Conservation (phyloP, 92 coral and sea anemone genomes). For the Parazoanthus swiftii region DNA sequence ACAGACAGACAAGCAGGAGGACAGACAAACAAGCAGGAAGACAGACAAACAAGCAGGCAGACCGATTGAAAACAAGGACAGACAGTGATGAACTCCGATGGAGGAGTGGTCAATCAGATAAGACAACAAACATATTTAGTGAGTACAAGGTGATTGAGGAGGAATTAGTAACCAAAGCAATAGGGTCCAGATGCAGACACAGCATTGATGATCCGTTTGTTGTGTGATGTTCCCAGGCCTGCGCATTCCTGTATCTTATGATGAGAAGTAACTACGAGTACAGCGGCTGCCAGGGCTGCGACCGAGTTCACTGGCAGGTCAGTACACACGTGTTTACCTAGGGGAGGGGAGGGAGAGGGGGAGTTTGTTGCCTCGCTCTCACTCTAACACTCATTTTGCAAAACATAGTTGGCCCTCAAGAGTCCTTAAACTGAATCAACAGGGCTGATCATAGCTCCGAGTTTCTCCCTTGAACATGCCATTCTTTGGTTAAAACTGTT, state of each 20-base stretch:
- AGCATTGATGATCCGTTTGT: neutral
- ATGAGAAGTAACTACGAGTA: conserved; percentile 98
- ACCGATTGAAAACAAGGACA: neutral
- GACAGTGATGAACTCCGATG: neutral
- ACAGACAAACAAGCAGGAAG: neutral
- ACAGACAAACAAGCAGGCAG: neutral
- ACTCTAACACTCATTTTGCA: neutral
- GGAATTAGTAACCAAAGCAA: neutral
- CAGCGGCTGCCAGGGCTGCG: conserved; percentile 85
- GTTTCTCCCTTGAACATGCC: too few species aligned
- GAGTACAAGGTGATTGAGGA: neutral
- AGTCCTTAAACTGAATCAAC: too few species aligned
- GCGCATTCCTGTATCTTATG: conserved; percentile 88
- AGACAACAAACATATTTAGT: neutral
- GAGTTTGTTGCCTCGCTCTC: too few species aligned
- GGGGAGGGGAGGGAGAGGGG: neutral
- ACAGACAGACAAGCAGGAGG: neutral
- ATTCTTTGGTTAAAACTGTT: too few species aligned
- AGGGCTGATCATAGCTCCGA: too few species aligned
- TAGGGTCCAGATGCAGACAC: neutral
- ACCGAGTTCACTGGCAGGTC: conserved; percentile 97
- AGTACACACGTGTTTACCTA: neutral
- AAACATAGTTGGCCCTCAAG: neutral
- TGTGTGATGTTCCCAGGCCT: conserved; percentile 63
- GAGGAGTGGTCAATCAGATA: neutral